Conservation (phyloP, 1,140 invertebrate species). For the Helicoverpa armigera region DNA sequence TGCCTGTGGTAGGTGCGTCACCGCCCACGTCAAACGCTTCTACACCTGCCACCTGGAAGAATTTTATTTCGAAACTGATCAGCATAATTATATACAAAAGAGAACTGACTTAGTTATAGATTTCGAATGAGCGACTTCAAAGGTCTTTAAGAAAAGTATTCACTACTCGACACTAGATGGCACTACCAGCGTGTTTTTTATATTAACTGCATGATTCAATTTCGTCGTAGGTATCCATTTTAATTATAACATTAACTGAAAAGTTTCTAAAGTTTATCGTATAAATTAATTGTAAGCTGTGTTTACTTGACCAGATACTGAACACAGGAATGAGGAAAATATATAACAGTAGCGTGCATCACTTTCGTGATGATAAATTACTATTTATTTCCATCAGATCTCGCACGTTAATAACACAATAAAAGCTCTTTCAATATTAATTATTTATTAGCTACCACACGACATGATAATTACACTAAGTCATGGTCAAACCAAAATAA, state of each 20-base stretch:
- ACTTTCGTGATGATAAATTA: conserved; percentile 7
- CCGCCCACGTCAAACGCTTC: conserved; percentile 61
- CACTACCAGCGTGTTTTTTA: not conserved
- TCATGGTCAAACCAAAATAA: not conserved
- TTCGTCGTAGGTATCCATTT: no score
- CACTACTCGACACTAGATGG: conserved; percentile 3
- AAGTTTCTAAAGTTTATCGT: no score
- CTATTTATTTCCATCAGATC: conserved; percentile 3
- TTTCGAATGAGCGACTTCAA: no score
- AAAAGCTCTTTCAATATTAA: not conserved
- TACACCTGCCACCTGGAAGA: conserved; percentile 75
- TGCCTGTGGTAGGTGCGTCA: conserved; percentile 51
- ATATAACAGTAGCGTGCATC: not conserved
- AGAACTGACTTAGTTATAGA: not conserved
- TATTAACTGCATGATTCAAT: no score
- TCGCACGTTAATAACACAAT: not conserved
- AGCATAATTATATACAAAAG: not conserved
- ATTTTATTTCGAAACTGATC: not conserved
- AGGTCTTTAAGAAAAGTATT: not conserved
- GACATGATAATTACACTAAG: not conserved
- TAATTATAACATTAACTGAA: no score
- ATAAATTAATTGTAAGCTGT: no score
- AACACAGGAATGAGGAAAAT: not conserved
- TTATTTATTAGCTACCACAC: not conserved
- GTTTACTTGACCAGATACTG: not conserved